Percentiles rank a stretch among this genome's conserved stretches.
Conservation (phyloP, 2,797 vertebrate genomes). For the Gadopsis bispinosus region DNA sequence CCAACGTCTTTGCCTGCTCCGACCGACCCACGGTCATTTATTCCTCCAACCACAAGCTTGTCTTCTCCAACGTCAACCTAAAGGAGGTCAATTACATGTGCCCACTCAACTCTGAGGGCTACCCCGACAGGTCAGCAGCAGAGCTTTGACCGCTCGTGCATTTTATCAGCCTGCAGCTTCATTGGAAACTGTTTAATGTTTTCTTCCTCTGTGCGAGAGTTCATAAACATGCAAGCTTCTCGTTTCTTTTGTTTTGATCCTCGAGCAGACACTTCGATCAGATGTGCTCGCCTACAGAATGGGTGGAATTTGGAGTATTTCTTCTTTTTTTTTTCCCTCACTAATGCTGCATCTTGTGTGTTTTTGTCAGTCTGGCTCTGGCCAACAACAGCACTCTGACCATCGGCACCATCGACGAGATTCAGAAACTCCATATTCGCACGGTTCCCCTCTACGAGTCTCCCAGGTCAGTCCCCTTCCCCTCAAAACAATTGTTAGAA, state of each 20-base stretch:
- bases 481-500: conserved; percentile 2
- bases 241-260: conserved; percentile 20
- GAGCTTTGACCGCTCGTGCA: neutral
- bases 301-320: neutral
- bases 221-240: neutral
- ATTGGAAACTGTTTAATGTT: neutral
- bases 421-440: conserved; percentile 98
- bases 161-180: neutral
- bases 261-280: conserved; percentile 5
- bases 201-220: neutral
- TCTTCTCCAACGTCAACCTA: conserved; percentile 99
- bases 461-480: conserved; percentile 87
- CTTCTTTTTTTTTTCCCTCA: neutral
- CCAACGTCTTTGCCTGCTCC: conserved; percentile 98
- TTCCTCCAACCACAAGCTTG: conserved; percentile 99
- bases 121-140: conserved; percentile 92
- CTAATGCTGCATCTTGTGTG: conserved; percentile 7
- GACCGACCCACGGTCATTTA: conserved; percentile 99
- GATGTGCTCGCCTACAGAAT: conserved; percentile 8
- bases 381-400: conserved; percentile 99
- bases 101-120: conserved; percentile 98
- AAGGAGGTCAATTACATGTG: conserved; percentile 99
- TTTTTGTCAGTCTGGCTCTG: conserved; percentile 89
- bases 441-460: conserved; percentile 97
- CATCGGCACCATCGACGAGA: conserved; percentile 98